These are phyloP conservation scores for Callyntrura sp. DNA, from an alignment of 2,888 invertebrate species.

Conservation along the genomic window DNA sequence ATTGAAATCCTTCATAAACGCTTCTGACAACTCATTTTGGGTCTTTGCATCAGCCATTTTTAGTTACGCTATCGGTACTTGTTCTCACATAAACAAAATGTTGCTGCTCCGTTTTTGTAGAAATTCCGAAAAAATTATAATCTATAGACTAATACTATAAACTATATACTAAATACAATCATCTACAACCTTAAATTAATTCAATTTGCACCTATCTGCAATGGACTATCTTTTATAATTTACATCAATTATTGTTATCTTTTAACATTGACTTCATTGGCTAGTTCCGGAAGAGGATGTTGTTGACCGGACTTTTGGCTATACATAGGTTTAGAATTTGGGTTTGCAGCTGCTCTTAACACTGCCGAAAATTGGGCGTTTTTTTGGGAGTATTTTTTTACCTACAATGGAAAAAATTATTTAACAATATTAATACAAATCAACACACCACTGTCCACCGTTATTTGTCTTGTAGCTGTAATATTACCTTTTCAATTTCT, in stretches of 20 bases:
- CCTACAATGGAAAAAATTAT: conserved; percentile 63
- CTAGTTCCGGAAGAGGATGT: conserved; percentile 85
- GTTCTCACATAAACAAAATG: too few relatives aligned
- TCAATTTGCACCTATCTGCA: too few relatives aligned
- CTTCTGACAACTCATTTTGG: conserved; percentile 75
- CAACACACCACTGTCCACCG: too few relatives aligned
- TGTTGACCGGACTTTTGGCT: conserved; percentile 85
- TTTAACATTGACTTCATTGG: conserved; percentile 89
- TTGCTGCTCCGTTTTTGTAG: too few relatives aligned
- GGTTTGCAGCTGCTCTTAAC: conserved; percentile 86
- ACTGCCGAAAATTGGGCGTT: conserved; percentile 84
- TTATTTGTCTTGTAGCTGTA: too few relatives aligned
- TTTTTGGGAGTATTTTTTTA: conserved; percentile 40
- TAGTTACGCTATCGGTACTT: too few relatives aligned
- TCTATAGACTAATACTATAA: neutral
- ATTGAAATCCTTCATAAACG: conserved; percentile 81
- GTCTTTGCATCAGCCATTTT: conserved; percentile 59
- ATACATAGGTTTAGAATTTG: conserved; percentile 86
- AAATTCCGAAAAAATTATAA: too few relatives aligned
- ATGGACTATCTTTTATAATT: conserved; percentile 87
- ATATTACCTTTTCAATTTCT: conserved; percentile 84
- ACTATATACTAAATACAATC: neutral
- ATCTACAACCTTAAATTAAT: too few relatives aligned
- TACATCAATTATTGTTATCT: conserved; percentile 87
- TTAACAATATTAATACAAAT: too few relatives aligned